Conservation (phyloP, 2,113 vertebrate genomes). For the Rhipidura dahli region DNA sequence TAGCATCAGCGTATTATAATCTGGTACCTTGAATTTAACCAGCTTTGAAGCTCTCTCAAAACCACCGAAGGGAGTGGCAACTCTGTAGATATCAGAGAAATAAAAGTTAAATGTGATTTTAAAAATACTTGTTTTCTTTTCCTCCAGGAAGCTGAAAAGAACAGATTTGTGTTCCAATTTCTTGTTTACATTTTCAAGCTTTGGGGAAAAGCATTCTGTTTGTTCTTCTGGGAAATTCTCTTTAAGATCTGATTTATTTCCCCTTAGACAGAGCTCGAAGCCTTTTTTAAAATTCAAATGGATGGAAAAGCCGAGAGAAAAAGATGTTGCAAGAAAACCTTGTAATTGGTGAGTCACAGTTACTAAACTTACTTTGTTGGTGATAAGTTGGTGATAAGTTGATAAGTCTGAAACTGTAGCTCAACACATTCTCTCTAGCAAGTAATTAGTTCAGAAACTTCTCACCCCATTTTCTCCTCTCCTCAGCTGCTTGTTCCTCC, state of each 20-base stretch:
- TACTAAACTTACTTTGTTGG: not conserved
- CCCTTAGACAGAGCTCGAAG: not conserved
- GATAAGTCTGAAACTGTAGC: not conserved
- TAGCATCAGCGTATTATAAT: conserved; percentile 78
- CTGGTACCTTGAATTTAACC: conserved; percentile 77
- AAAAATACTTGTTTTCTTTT: not conserved
- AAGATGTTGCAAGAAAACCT: not conserved
- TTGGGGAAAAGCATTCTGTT: not conserved
- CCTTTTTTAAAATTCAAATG: not conserved
- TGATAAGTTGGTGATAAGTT: not conserved
- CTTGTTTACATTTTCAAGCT: not conserved
- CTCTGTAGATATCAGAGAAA: conserved; percentile 75
- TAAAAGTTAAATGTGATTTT: conserved; percentile 14
- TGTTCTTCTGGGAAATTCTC: not conserved
- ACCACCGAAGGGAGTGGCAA: conserved; percentile 92
- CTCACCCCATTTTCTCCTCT: conserved; percentile 21
- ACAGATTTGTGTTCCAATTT: not conserved
- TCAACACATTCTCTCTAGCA: not conserved
- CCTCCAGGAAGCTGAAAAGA: not conserved
- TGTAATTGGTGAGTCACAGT: conserved; percentile 29
- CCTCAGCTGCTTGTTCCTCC: not conserved
- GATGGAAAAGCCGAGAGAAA: not conserved
- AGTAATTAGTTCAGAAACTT: conserved; percentile 23
- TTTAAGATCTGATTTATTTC: not conserved
- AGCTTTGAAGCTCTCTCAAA: conserved; percentile 86